Evolutionary conservation across 2,113 vertebrate species (phyloP).

Genomic region (Limanda limanda): DNA sequence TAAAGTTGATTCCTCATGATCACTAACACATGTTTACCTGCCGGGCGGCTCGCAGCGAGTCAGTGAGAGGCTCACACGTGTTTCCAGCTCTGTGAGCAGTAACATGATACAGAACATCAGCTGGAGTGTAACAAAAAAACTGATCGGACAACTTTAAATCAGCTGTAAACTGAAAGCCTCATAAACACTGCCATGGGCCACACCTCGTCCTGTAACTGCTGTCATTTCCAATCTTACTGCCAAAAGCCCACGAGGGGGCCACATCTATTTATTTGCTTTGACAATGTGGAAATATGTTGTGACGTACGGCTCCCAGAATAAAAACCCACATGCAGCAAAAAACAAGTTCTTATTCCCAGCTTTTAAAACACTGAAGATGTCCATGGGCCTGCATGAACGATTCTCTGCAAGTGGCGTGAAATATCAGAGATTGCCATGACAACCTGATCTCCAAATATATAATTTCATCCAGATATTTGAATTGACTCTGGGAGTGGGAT

Average conservation of each 20-base stretch:
- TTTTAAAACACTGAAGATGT: constrained; percentile 15
- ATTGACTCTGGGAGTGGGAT: constrained; percentile 37
- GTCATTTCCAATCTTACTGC: constrained; percentile 9
- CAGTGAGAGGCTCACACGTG: background rate
- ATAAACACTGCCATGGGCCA: background rate
- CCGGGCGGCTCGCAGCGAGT: constrained; percentile 30
- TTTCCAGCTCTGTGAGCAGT: constrained; percentile 35
- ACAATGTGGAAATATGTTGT: constrained; percentile 55
- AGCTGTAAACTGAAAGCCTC: constrained; percentile 1
- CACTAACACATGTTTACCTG: constrained; percentile 68
- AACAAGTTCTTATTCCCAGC: constrained; percentile 57
- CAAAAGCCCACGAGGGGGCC: constrained; percentile 8
- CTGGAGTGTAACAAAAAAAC: constrained; percentile 3
- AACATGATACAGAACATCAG: constrained; percentile 12
- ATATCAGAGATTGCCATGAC: constrained; percentile 16
- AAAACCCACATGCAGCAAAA: constrained; percentile 13
- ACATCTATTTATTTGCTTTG: constrained; percentile 55
- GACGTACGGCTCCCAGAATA: constrained; percentile 42
- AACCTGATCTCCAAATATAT: constrained; percentile 13
- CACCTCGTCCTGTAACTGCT: background rate
- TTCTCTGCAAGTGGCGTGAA: constrained; percentile 12
- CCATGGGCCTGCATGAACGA: constrained; percentile 1
- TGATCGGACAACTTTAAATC: background rate
- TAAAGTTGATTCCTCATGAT: constrained; percentile 57
- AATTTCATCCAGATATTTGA: constrained; percentile 47